Evolutionary conservation across 92 coral and sea anemone genomes (phyloP).

Genomic region (Scolanthus callimorphus): DNA sequence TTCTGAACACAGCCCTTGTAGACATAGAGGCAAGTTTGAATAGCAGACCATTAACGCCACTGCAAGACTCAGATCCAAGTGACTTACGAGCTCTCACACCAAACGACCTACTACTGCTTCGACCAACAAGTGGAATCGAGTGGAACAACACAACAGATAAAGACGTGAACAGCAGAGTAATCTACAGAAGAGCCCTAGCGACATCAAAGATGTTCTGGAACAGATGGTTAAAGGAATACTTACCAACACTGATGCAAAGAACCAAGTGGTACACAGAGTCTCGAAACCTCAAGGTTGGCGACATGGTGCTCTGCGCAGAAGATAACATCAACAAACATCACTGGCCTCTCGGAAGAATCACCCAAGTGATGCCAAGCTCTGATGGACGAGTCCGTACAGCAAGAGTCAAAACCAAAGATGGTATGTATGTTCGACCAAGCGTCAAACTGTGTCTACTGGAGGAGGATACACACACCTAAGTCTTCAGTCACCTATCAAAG

Average conservation of each 20-base stretch:
- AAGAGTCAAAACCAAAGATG: background rate
- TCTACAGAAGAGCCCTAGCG: no score
- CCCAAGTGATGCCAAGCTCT: no score
- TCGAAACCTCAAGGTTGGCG: background rate
- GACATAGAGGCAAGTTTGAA: background rate
- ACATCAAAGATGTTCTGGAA: no score
- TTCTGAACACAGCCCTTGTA: background rate
- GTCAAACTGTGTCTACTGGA: background rate
- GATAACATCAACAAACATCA: no score
- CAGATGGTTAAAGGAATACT: no score
- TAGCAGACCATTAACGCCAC: background rate
- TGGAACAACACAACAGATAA: no score
- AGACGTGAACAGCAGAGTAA: no score
- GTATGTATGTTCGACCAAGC: background rate
- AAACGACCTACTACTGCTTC: no score
- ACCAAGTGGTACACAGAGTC: background rate
- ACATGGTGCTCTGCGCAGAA: background rate
- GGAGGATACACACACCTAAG: background rate
- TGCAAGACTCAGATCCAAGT: background rate
- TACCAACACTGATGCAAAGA: no score
- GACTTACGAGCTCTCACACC: no score
- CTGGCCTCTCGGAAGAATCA: no score
- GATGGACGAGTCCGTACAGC: background rate
- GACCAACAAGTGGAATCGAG: background rate
- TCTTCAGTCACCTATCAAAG: background rate